Percentiles rank a stretch among this genome's conserved stretches.
These are phyloP conservation scores for Ochotona curzoniae DNA, from an alignment of 2,113 vertebrate species.

Conservation along the genomic window DNA sequence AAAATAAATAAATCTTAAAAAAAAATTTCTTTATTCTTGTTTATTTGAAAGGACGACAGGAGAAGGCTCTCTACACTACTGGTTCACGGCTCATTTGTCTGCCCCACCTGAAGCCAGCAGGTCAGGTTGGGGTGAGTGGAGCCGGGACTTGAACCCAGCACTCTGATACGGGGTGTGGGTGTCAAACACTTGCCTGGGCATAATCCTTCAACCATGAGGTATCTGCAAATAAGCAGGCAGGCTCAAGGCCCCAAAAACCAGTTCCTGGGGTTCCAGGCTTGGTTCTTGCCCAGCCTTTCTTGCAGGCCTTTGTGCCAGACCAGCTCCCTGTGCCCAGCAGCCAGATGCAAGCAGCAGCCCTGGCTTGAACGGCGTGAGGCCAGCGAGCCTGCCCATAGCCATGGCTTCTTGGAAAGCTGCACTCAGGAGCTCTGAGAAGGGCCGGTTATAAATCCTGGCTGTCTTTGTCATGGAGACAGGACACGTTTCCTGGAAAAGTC, in stretches of 20 bases:
- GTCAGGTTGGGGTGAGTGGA: no score
- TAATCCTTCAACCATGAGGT: constrained; percentile 32
- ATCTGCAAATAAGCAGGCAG: neutral
- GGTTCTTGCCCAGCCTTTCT: constrained; percentile 67
- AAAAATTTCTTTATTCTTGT: no score
- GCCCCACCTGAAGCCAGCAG: no score
- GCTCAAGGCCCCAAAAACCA: constrained; percentile 44
- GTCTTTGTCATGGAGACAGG: neutral
- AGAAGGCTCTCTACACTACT: no score
- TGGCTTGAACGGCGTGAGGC: no score
- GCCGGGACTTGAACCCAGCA: no score
- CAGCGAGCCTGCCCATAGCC: neutral
- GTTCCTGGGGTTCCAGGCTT: constrained; percentile 66
- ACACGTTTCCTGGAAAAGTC: neutral
- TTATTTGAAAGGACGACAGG: no score
- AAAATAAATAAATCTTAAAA: no score
- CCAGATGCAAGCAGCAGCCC: neutral
- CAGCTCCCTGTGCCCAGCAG: neutral
- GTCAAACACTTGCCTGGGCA: no score
- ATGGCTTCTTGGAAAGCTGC: neutral
- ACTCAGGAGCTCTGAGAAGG: neutral
- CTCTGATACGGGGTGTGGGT: no score
- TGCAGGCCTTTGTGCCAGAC: neutral
- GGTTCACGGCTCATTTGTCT: no score
- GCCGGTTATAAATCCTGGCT: neutral